Evolutionary conservation across 2,888 invertebrate genomes (phyloP).

Genomic region (Mycalesis mineus): DNA sequence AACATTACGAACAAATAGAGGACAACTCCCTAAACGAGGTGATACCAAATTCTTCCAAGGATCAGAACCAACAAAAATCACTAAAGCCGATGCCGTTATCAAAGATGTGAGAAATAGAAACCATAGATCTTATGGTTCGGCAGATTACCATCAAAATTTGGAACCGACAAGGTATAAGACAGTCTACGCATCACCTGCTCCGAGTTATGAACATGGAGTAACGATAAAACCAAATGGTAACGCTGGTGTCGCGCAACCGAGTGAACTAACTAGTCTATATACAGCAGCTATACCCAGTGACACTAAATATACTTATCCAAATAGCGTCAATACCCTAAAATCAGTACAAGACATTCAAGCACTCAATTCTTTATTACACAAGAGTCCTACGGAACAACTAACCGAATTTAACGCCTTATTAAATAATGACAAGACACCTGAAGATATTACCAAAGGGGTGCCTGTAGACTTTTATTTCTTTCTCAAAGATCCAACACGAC

Average conservation of each 20-base stretch:
- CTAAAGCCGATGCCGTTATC: constrained; percentile 44
- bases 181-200: constrained; percentile 46
- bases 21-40: constrained; percentile 33
- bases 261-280: constrained; percentile 37
- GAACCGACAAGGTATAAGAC: constrained; percentile 46
- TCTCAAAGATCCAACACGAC: constrained; percentile 45
- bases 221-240: constrained; percentile 65
- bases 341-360: constrained; percentile 60
- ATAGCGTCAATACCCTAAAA: constrained; percentile 54
- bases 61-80: constrained; percentile 39
- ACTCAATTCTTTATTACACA: constrained; percentile 66
- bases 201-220: constrained; percentile 59
- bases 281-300: constrained; percentile 53
- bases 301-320: constrained; percentile 52
- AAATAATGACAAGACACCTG: constrained; percentile 35
- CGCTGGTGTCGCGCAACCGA: constrained; percentile 42
- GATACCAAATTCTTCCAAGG: constrained; percentile 33
- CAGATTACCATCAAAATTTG: constrained; percentile 48
- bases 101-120: constrained; percentile 53
- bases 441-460: constrained; percentile 41
- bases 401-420: constrained; percentile 70
- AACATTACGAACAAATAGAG: constrained; percentile 14
- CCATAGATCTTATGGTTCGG: constrained; percentile 64
- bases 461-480: constrained; percentile 64
- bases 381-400: constrained; percentile 69